Evolutionary conservation across 1,140 invertebrate species (phyloP).

Genomic region (Drosophila bocqueti): DNA sequence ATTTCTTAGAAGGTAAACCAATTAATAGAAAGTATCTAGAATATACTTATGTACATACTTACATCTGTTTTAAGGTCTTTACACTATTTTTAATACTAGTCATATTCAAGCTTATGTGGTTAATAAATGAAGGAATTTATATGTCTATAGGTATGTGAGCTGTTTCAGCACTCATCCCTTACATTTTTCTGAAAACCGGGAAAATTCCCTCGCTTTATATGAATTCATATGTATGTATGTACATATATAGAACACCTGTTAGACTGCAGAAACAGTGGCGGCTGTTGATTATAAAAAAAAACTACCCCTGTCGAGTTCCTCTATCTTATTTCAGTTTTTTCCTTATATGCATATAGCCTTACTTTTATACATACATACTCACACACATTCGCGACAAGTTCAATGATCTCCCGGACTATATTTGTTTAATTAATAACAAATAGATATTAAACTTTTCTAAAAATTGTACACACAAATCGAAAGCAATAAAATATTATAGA

Average conservation of each 20-base stretch:
- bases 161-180: conserved; percentile 6
- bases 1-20: background rate
- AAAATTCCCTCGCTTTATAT: conserved; percentile 7
- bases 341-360: background rate
- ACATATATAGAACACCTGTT: conserved; percentile 5
- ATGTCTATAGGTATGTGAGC: background rate
- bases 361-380: background rate
- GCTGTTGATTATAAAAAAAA: conserved; percentile 13
- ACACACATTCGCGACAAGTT: conserved; percentile 9
- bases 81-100: background rate
- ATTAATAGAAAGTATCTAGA: background rate
- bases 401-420: background rate
- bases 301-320: conserved; percentile 2
- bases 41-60: background rate
- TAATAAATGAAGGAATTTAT: too few species aligned
- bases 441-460: too few species aligned
- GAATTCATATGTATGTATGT: background rate
- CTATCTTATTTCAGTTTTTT: background rate
- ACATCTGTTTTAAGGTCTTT: background rate
- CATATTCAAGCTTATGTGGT: background rate
- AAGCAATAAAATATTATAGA: too few species aligned
- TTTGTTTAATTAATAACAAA: background rate
- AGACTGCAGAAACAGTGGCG: conserved; percentile 8
- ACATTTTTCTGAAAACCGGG: background rate
- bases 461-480: background rate